Base-by-base conservation (phyloP, 1,140 invertebrate species). In the Anoplophora glabripennis region DNA sequence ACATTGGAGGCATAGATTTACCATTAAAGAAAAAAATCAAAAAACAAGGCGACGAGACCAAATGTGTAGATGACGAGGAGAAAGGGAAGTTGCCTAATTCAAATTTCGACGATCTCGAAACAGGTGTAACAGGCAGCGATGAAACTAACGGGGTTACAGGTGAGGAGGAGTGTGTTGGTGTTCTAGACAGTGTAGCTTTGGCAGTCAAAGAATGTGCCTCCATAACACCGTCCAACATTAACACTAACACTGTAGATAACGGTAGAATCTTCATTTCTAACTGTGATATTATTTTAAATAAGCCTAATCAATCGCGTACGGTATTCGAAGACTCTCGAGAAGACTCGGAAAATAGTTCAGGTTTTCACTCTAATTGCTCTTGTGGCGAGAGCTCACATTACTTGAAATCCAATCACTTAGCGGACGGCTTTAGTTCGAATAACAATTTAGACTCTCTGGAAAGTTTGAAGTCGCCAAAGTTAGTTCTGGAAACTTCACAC, bases 401-500 rank as follows among this genome's bases (percentile, higher is more conserved):
- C 41, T 53, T 12, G 47, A 62, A 42, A 41, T 48, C 38, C 18
- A 52, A 66, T 56, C 52, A 33, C n/a, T 38, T 44, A 7, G 47
- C 42, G 18, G 65, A 59, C 7, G 61, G 59, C 44, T 68, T 64
- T 55, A 59, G 63, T 53, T 53, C 59, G 12, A 12, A 53, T 28
- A 48, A 15, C n/a, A 40, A 42, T 8, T 59, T 65, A 36, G 63
- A 71, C 53, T 57, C 65, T 38, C 48, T 70, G 35, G 68, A 71
- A 15, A 68, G 59, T 55, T 60, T 74, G 18, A 73, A 73, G 49
- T 74, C 72, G 28, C 73, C 73, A 10, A 67, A 67, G 57, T 54
- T 75, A 44, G 73, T 70, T 38, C 37, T 71, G 38, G 69, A 71
- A 52, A 64, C 61, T 2, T 56, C 68, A 4, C 58, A 61, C n/a